Conservation (phyloP, 1,140 invertebrate species). For the Brachionus angularis region DNA sequence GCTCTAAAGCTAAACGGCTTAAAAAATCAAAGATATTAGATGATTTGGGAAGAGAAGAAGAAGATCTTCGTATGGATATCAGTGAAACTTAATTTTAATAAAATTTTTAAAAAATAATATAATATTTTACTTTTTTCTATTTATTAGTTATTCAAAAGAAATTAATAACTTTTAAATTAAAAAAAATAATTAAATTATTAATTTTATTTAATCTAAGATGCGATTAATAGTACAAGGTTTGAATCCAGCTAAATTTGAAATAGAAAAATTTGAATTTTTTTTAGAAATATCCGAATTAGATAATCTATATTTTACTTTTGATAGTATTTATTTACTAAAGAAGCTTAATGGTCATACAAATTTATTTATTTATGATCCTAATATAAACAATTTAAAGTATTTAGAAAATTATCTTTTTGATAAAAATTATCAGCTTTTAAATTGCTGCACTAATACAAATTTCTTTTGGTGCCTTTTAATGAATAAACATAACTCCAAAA, state of each 20-base stretch:
- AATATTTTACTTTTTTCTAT: too few species aligned
- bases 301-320: not conserved
- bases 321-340: slow-evolving; percentile 4
- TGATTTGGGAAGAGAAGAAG: slow-evolving; percentile 25
- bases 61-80: slow-evolving; percentile 21
- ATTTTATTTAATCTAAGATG: too few species aligned
- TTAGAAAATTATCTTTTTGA: not conserved
- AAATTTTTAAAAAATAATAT: not conserved
- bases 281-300: not conserved
- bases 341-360: not conserved
- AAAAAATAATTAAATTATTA: too few species aligned
- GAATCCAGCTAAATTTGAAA: not conserved
- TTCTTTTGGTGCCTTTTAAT: slow-evolving; percentile 33
- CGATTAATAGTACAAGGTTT: slow-evolving; percentile 4
- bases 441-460: slow-evolving; percentile 28
- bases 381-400: not conserved
- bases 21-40: slow-evolving; percentile 42
- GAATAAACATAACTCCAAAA: not conserved
- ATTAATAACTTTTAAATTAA: too few species aligned
- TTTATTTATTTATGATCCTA: not conserved
- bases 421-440: not conserved
- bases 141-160: too few species aligned
- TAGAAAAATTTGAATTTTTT: not conserved
- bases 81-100: not conserved
- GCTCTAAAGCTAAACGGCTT: slow-evolving; percentile 2